Evolutionary conservation across 2,888 invertebrate species (phyloP), one percentile per base, ranked within the genome.

Genomic region (Lithodes maja): DNA sequence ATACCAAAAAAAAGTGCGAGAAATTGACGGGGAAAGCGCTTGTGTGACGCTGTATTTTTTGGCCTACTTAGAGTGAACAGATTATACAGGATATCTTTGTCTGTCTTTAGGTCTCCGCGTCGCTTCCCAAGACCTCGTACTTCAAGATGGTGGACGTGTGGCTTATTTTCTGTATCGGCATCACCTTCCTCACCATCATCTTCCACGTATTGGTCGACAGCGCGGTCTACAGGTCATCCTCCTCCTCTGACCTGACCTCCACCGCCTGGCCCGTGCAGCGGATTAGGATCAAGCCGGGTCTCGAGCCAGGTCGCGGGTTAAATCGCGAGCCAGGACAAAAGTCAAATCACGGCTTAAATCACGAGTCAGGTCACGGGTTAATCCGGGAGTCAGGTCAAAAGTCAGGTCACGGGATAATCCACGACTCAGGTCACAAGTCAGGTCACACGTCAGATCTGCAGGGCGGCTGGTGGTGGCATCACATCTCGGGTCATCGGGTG

Each of bases 111-210:
- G 85, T 85, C 15, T 89, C 89, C 5, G 84, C 80, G 9, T 85
- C 89, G 52, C 53, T 89, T 7, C 89, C 89, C 68, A 89, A 89
- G 81, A 89, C 89, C 12, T 89, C 89, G 33, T 88, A 88, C 84
- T 84, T 87, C 82, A 86, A 86, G 81, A 82, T 86, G 82, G 88
- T 88, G 71, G 88, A 89, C 68, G 85, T 89, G n/a, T 89, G 89
- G 89, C 81, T 89, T 15, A 74, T 89, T 33, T 89, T 89, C 55
- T 89, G 89, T 75, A 89, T 89, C 17, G 81, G 81, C 52, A 74
- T 89, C 54, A 89, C 85, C 3, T 89, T 89, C 68, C 85, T 89
- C 55, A 75, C 77, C 75, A 89, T 89, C 75, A 81, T 85, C 52
- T 89, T 84, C 85, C 89, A 89, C 68, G 85, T 83, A 9, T 17